Conservation (phyloP, 1,140 invertebrate species). For the Drosophila ercepeae region DNA sequence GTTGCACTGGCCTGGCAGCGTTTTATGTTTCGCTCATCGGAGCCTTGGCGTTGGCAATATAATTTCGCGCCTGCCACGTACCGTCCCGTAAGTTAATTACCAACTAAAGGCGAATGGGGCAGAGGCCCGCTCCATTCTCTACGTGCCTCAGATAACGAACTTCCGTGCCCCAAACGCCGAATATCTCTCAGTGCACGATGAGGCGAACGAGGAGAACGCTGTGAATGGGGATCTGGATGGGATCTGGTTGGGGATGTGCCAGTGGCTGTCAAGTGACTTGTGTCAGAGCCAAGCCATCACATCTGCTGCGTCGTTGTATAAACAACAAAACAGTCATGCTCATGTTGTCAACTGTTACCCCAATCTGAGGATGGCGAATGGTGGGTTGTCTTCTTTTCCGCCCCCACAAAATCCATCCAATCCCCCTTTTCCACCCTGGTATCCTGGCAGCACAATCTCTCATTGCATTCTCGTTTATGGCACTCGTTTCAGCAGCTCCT, state of each 20-base stretch:
- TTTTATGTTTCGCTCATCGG: not conserved
- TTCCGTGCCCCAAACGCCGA: not conserved
- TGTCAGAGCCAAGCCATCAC: slow-evolving; percentile 29
- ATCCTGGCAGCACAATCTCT: slow-evolving; percentile 41
- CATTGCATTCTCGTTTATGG: slow-evolving; percentile 57
- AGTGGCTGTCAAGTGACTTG: slow-evolving; percentile 44
- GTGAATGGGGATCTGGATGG: not conserved
- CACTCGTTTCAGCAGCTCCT: slow-evolving; percentile 33
- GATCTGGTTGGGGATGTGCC: slow-evolving; percentile 1
- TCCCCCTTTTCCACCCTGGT: too few relatives aligned
- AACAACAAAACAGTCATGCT: slow-evolving; percentile 48
- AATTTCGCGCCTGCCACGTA: slow-evolving; percentile 49
- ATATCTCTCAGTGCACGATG: slow-evolving; percentile 38
- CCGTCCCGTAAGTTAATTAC: slow-evolving; percentile 66
- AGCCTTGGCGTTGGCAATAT: slow-evolving; percentile 3
- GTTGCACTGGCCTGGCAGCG: slow-evolving; percentile 3
- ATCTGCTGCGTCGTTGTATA: slow-evolving; percentile 33
- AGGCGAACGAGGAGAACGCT: not conserved
- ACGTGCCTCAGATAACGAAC: slow-evolving; percentile 67
- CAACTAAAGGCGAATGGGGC: slow-evolving; percentile 53
- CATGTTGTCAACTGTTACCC: slow-evolving; percentile 40
- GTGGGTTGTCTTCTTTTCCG: not conserved
- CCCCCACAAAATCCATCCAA: not conserved
- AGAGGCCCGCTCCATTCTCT: slow-evolving; percentile 11
- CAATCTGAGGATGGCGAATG: not conserved